A percentile compares a stretch with the other conserved stretches of the same genome.
These are phyloP conservation scores for Drosophila hydei DNA, from an alignment of 1,140 invertebrate species.

Conservation along the genomic window DNA sequence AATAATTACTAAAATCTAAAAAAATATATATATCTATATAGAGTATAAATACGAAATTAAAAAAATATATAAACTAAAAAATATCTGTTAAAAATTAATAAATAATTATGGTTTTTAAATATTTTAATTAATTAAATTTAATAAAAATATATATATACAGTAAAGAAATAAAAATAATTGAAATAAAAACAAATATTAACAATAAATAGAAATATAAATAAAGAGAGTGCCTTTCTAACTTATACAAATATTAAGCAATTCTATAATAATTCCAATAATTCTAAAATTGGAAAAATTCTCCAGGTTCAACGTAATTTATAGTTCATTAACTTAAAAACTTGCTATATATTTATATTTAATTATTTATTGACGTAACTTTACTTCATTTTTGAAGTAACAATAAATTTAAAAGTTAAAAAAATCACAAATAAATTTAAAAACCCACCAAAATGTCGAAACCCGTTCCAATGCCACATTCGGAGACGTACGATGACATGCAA, in stretches of 20 bases:
- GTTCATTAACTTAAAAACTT: background rate
- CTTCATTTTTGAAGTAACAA: constrained; percentile 19
- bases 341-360: background rate
- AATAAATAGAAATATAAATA: no score
- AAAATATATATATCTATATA: background rate
- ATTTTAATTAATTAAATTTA: no score
- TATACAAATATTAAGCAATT: background rate
- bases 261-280: background rate
- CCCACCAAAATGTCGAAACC: constrained; percentile 78
- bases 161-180: no score
- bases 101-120: no score
- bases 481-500: constrained; percentile 64
- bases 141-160: no score
- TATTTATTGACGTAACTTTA: constrained; percentile 5
- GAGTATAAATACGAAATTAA: background rate
- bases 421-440: constrained; percentile 14
- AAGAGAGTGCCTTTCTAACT: no score
- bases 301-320: background rate
- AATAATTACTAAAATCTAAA: background rate
- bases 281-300: background rate
- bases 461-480: constrained; percentile 61
- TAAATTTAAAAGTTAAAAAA: constrained; percentile 19
- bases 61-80: no score
- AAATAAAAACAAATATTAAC: no score
- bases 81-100: no score